phyloP scores from a whole-genome alignment of 2,113 vertebrate species.

The Cardinalis cardinalis region DNA sequence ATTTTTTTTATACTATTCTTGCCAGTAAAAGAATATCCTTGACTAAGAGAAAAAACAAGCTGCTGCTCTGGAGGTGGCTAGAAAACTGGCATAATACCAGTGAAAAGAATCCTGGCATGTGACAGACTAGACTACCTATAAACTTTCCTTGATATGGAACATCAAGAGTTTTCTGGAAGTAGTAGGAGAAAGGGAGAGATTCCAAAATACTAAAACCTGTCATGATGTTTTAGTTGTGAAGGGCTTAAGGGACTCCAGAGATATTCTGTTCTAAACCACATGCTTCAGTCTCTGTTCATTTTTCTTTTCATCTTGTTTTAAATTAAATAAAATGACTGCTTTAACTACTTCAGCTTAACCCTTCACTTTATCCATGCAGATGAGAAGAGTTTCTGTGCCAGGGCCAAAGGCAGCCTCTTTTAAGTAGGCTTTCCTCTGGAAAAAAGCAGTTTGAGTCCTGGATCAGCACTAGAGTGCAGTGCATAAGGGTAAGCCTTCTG shows the following conservation, averaged over 20 bases:
- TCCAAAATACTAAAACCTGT: background rate
- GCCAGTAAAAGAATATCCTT: constrained; percentile 13
- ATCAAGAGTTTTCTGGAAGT: background rate
- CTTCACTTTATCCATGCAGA: background rate
- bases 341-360: background rate
- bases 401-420: background rate
- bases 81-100: constrained; percentile 18
- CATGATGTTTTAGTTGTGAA: background rate
- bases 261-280: background rate
- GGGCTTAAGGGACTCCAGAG: background rate
- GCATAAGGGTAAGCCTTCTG: background rate
- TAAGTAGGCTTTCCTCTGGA: background rate
- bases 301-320: background rate
- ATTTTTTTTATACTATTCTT: background rate
- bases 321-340: background rate
- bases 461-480: background rate
- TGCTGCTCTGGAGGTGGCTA: constrained; percentile 27
- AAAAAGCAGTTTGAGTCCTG: background rate
- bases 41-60: constrained; percentile 16
- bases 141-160: background rate
- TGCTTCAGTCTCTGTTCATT: background rate
- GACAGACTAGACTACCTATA: background rate
- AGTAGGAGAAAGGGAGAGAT: background rate
- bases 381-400: background rate
- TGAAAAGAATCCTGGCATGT: constrained; percentile 5